Percentiles rank a stretch among this genome's conserved stretches.
Conservation (phyloP, 2,888 invertebrate species). For the Pomacea canaliculata region DNA sequence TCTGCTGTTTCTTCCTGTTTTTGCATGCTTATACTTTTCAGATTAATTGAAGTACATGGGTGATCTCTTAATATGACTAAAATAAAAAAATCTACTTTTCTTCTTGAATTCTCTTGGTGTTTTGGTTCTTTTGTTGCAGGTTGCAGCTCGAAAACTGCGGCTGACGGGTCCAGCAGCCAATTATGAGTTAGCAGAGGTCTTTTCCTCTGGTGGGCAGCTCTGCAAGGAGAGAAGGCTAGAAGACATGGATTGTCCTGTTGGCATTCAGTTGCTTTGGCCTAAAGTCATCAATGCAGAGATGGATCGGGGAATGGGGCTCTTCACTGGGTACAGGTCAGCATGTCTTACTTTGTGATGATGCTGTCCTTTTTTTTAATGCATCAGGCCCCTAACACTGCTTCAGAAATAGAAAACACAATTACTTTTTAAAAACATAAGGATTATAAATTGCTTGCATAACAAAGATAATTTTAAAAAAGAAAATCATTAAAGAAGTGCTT, state of each 20-base stretch:
- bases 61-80: too few species aligned
- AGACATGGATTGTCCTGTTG: slow-evolving; percentile 74
- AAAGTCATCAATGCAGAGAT: slow-evolving; percentile 50
- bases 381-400: too few species aligned
- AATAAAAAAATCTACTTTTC: too few species aligned
- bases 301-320: slow-evolving; percentile 42
- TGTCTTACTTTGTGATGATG: neutral
- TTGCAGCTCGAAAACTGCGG: slow-evolving; percentile 53
- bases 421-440: too few species aligned
- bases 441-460: too few species aligned
- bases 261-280: slow-evolving; percentile 72
- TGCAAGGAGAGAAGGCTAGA: slow-evolving; percentile 92
- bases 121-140: neutral
- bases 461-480: too few species aligned
- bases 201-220: slow-evolving; percentile 87
- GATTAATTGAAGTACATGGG: too few species aligned
- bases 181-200: slow-evolving; percentile 77
- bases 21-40: too few species aligned
- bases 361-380: neutral
- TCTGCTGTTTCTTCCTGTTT: too few species aligned
- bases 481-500: too few species aligned
- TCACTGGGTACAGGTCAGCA: slow-evolving; percentile 47
- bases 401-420: too few species aligned
- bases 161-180: slow-evolving; percentile 44
- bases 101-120: too few species aligned